Percentiles rank a stretch among this genome's conserved stretches.
These are phyloP conservation scores for Erythrocercus mccallii DNA, from an alignment of 2,113 vertebrate species.

Conservation along the genomic window DNA sequence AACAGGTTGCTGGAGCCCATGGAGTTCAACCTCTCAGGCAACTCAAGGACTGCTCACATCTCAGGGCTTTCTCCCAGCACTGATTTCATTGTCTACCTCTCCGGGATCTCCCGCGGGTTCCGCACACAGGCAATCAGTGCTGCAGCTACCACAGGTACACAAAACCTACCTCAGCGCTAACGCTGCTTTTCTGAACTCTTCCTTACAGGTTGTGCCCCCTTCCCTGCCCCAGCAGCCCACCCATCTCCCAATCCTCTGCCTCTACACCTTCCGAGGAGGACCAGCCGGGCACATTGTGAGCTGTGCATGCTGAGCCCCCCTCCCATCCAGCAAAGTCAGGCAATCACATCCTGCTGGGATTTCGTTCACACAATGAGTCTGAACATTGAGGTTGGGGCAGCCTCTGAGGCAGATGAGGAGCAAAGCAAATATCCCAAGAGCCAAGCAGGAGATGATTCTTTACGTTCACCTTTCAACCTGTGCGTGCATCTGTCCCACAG, in stretches of 20 bases:
- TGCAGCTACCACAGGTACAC: slow-evolving; percentile 90
- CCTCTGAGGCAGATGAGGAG: background rate
- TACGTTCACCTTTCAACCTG: background rate
- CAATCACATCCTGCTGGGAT: background rate
- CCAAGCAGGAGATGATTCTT: background rate
- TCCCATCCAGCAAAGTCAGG: background rate
- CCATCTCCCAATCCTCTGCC: background rate
- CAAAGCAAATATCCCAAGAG: background rate
- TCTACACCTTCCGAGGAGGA: background rate
- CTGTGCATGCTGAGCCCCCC: background rate
- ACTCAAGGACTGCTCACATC: slow-evolving; percentile 77
- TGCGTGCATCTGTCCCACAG: background rate
- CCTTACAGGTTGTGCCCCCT: slow-evolving; percentile 41
- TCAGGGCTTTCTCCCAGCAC: slow-evolving; percentile 87
- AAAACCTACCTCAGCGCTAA: slow-evolving; percentile 21
- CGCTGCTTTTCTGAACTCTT: slow-evolving; percentile 1
- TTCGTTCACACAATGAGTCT: background rate
- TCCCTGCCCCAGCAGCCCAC: background rate
- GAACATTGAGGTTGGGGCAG: background rate
- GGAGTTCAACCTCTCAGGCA: slow-evolving; percentile 83
- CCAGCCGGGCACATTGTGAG: background rate
- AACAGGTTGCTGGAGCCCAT: slow-evolving; percentile 86
- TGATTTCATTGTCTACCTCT: slow-evolving; percentile 94
- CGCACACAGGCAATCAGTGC: slow-evolving; percentile 82
- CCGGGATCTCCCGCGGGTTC: slow-evolving; percentile 79